Base-by-base conservation (phyloP, 2,113 vertebrate genomes). In the Rhineura floridana region DNA sequence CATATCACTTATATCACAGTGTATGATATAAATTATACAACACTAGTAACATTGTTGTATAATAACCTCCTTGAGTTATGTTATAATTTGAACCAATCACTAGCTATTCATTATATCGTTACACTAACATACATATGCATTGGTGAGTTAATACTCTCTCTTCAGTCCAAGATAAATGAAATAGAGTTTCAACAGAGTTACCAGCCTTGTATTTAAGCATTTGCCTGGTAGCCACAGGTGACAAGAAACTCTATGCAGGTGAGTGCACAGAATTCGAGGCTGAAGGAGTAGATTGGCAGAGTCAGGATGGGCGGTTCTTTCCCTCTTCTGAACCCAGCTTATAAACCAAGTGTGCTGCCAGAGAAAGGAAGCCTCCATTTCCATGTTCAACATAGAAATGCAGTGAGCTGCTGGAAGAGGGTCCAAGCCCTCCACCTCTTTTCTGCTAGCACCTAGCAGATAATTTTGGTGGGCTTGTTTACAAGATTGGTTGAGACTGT, bases 11-110 rank as follows among this genome's bases (percentile, higher is more conserved):
- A 95, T 92, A 94, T 85, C 93, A 92, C 87, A 92, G 69, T 76
- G 83, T 91, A 90, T 94, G 92, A 87, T 95, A 96, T 93, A 95
- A 95, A 95, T 95, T 92, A 94, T 90, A 92, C 89, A 84, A 87
- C 91, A 65, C 46, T 83, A 91, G 91, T 88, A 87, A 84, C 81
- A 81, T 73, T 91, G 55, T 25, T 36, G 90, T 93, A 89, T 93
- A 95, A 94, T 90, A 91, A 92, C 86, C 93, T 95, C 89, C 91
- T 93, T 89, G 93, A 90, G 91, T 95, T 91, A 94, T 94, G 92
- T 93, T 94, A 95, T 92, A 93, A 91, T 88, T 88, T 91, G 87
- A 63, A 88, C 63, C 23, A 89, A 86, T 84, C 83, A 94, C 63
- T 83, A 94, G 88, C 81, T 91, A 85, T 69, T 94, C 87, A 90